A percentile compares a stretch with the other conserved stretches of the same genome.
phyloP scores from a whole-genome alignment of 2,113 vertebrate species.

The Epinephelus lanceolatus region DNA sequence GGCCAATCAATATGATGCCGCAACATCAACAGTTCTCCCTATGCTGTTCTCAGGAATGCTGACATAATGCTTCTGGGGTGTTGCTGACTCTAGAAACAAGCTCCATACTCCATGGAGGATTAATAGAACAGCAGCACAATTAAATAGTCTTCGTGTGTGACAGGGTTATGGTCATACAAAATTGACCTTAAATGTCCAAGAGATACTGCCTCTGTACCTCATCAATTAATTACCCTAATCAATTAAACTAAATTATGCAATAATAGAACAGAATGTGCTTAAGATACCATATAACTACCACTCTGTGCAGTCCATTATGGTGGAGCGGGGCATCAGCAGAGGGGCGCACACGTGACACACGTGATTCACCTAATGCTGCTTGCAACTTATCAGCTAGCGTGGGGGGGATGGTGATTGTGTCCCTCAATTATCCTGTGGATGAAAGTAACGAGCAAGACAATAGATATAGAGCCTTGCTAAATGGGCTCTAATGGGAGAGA shows the following conservation, averaged over 20 bases:
- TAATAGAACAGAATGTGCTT: slow-evolving; percentile 58
- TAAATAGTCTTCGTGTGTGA: slow-evolving; percentile 50
- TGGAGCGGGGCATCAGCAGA: slow-evolving; percentile 37
- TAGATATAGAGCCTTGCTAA: slow-evolving; percentile 68
- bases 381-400: slow-evolving; percentile 60
- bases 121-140: slow-evolving; percentile 60
- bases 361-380: slow-evolving; percentile 70
- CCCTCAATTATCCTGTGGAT: slow-evolving; percentile 78
- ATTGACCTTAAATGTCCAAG: slow-evolving; percentile 59
- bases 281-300: slow-evolving; percentile 50
- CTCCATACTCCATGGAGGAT: slow-evolving; percentile 41
- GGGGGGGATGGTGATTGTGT: slow-evolving; percentile 66
- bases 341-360: slow-evolving; percentile 55
- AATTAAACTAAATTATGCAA: slow-evolving; percentile 63
- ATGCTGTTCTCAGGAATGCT: slow-evolving; percentile 55
- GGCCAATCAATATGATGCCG: slow-evolving; percentile 38
- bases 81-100: slow-evolving; percentile 52
- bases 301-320: slow-evolving; percentile 52
- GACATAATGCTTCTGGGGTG: slow-evolving; percentile 54
- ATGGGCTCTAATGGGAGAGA: slow-evolving; percentile 74
- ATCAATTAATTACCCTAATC: slow-evolving; percentile 69
- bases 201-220: slow-evolving; percentile 44
- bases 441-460: slow-evolving; percentile 76
- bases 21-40: slow-evolving; percentile 63
- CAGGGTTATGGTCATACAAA: slow-evolving; percentile 60